A percentile compares a stretch with the other conserved stretches of the same genome.
phyloP scores from a whole-genome alignment of 2,113 vertebrate genomes.

The Callaeas wilsoni region DNA sequence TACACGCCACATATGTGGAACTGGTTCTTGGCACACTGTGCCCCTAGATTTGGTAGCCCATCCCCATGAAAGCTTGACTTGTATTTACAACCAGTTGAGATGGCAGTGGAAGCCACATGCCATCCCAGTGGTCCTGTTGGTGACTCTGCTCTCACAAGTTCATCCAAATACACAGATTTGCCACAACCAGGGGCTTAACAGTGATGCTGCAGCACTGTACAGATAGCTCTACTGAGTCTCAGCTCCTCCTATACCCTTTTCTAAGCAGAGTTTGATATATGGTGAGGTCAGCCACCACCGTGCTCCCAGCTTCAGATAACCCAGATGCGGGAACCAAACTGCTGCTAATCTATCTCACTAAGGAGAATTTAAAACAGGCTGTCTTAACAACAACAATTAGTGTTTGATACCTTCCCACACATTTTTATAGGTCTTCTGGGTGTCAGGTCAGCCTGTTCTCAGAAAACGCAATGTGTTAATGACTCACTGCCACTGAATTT shows the following conservation, averaged over 20 bases:
- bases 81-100: background rate
- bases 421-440: background rate
- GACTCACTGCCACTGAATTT: conserved; percentile 45
- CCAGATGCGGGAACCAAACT: background rate
- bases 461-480: conserved; percentile 34
- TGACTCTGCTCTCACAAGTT: background rate
- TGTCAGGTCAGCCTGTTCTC: conserved; percentile 9
- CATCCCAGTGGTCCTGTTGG: background rate
- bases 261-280: background rate
- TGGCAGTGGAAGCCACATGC: background rate
- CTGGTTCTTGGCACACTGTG: background rate
- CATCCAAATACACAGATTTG: background rate
- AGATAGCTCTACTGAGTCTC: background rate
- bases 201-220: background rate
- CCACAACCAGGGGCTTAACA: background rate
- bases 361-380: background rate
- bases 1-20: background rate
- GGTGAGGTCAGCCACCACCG: background rate
- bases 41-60: background rate
- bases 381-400: background rate
- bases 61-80: background rate
- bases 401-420: background rate
- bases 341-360: background rate
- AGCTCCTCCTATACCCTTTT: background rate
- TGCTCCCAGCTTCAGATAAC: background rate